Evolutionary conservation across 92 coral and sea anemone species (phyloP).

Genomic region (Ricordea florida): DNA sequence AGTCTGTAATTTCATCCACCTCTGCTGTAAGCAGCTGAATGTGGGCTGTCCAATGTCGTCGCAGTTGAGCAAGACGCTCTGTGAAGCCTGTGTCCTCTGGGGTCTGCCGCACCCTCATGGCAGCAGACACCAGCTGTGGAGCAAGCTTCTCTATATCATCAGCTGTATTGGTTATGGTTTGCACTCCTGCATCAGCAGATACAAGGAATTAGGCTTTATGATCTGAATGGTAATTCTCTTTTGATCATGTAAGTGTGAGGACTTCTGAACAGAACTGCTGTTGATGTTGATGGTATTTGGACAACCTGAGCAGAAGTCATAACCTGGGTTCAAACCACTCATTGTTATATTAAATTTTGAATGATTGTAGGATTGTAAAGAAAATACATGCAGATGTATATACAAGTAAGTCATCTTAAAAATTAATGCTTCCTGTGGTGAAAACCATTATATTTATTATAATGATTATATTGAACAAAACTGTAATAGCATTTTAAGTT

Average conservation of each 20-base stretch:
- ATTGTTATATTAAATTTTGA: too few species aligned
- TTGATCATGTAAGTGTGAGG: neutral
- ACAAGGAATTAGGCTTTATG: neutral
- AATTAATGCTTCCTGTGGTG: too few species aligned
- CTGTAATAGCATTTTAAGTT: too few species aligned
- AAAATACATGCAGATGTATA: too few species aligned
- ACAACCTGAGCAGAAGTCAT: too few species aligned
- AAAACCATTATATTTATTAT: too few species aligned
- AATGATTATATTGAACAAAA: too few species aligned
- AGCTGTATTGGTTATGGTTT: conserved; percentile 67
- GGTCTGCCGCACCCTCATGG: conserved; percentile 68
- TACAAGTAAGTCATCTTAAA: too few species aligned
- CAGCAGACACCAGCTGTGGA: conserved; percentile 70
- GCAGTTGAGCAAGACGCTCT: conserved; percentile 69
- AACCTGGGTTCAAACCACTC: too few species aligned
- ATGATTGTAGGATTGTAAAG: too few species aligned
- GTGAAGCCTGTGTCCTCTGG: conserved; percentile 67
- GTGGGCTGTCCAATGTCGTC: conserved; percentile 83
- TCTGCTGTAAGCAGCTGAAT: conserved; percentile 71
- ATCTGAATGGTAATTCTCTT: neutral
- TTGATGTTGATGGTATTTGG: too few species aligned
- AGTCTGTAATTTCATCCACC: conserved; percentile 83
- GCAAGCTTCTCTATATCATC: conserved; percentile 74
- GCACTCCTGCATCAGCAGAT: conserved; percentile 70
- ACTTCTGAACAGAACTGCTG: too few species aligned